phyloP scores from a whole-genome alignment of 2,113 vertebrate genomes.

The Neodon shergylaensis region DNA sequence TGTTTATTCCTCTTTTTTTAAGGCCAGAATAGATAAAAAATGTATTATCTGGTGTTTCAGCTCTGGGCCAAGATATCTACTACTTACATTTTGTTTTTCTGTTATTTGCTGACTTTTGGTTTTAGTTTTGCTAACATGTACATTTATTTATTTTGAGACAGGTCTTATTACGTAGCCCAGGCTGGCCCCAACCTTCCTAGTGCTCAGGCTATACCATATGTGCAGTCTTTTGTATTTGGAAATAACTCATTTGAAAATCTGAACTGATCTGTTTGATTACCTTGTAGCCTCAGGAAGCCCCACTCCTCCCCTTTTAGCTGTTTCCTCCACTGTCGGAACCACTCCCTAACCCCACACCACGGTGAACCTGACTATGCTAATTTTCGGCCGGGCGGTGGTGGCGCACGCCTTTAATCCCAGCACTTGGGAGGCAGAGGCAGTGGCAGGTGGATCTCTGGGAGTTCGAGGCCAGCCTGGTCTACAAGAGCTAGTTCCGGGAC shows the following conservation, averaged over 20 bases:
- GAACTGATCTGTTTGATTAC: background rate
- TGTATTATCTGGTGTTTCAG: slow-evolving; percentile 11
- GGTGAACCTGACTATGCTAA: background rate
- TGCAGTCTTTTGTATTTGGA: background rate
- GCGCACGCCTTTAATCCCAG: no score
- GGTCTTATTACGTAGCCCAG: background rate
- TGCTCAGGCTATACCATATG: background rate
- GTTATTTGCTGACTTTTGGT: background rate
- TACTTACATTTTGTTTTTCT: background rate
- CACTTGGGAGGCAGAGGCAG: no score
- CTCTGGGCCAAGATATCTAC: background rate
- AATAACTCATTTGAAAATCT: background rate
- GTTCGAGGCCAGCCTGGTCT: no score
- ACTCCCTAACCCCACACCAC: background rate
- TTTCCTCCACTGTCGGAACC: background rate
- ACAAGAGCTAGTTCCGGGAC: no score
- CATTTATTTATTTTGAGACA: background rate
- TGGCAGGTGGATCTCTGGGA: no score
- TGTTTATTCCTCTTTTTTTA: slow-evolving; percentile 11
- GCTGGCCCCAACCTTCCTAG: background rate
- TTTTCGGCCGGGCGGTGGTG: no score
- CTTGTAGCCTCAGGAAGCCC: background rate
- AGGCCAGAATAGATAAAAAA: slow-evolving; percentile 28
- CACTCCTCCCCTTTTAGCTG: background rate
- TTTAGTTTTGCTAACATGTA: background rate